Evolutionary conservation across 1,140 invertebrate species (phyloP).

Genomic region (Drosophila setifemur): DNA sequence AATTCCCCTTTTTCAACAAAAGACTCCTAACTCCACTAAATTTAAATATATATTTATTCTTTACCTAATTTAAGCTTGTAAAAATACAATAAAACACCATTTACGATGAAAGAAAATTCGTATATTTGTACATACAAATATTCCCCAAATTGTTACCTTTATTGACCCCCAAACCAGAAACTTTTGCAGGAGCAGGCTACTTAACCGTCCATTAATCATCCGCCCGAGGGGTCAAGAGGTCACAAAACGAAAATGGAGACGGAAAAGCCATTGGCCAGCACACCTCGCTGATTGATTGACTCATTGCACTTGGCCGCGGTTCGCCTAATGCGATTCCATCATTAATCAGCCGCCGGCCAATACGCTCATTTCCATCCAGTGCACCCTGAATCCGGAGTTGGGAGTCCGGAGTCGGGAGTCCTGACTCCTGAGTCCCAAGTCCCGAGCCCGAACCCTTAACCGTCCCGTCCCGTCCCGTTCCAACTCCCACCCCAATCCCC

Average conservation of each 20-base stretch:
- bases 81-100: too few relatives aligned
- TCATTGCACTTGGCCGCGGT: conserved; percentile 22
- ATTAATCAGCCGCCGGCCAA: conserved; percentile 42
- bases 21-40: too few relatives aligned
- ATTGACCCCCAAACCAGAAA: too few relatives aligned
- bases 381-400: too few relatives aligned
- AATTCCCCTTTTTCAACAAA: too few relatives aligned
- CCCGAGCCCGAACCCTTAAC: not conserved
- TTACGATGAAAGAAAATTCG: too few relatives aligned
- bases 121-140: too few relatives aligned
- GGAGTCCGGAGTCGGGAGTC: too few relatives aligned
- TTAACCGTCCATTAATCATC: conserved; percentile 32
- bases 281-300: conserved; percentile 49
- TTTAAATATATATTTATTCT: too few relatives aligned
- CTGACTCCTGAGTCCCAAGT: too few relatives aligned
- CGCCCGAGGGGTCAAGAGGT: conserved; percentile 38
- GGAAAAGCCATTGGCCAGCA: conserved; percentile 17
- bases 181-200: not conserved
- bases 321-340: conserved; percentile 46
- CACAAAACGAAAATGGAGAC: conserved; percentile 7
- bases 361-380: not conserved
- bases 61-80: too few relatives aligned
- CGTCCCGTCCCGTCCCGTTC: not conserved
- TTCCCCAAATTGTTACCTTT: too few relatives aligned
- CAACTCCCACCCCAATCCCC: not conserved